Evolutionary conservation across 2,113 vertebrate genomes (phyloP).

Genomic region (Haemorhous mexicanus): DNA sequence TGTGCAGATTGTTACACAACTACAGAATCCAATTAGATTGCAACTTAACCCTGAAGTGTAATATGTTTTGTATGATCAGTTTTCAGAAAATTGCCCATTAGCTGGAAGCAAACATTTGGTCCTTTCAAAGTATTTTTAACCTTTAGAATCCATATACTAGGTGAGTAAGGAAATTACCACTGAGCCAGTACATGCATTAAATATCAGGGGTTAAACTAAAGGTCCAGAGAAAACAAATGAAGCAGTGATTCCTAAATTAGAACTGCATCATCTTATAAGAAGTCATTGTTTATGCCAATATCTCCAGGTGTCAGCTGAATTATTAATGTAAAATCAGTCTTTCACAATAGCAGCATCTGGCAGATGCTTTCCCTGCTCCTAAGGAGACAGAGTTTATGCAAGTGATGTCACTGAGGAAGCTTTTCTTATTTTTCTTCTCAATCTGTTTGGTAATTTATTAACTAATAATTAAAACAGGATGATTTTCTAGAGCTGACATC

Average conservation of each 20-base stretch:
- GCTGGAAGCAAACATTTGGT: conserved; percentile 16
- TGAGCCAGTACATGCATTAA: conserved; percentile 56
- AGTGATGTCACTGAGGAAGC: conserved; percentile 67
- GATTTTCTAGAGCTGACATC: neutral
- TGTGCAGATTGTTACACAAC: neutral
- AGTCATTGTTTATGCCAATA: conserved; percentile 94
- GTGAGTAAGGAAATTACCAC: conserved; percentile 50
- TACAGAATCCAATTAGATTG: neutral
- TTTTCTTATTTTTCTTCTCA: conserved; percentile 57
- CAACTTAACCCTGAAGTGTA: neutral
- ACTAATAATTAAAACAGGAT: neutral
- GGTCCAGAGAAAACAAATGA: conserved; percentile 77
- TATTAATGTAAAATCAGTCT: conserved; percentile 73
- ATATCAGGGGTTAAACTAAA: conserved; percentile 68
- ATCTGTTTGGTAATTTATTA: neutral
- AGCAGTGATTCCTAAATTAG: conserved; percentile 84
- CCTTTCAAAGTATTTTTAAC: neutral
- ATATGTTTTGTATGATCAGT: neutral
- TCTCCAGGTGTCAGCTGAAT: conserved; percentile 89
- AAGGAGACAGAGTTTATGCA: conserved; percentile 46
- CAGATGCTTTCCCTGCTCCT: conserved; percentile 59
- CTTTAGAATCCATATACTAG: neutral
- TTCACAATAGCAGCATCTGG: conserved; percentile 80
- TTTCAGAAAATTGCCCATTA: neutral
- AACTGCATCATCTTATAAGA: conserved; percentile 87